Base-by-base conservation (phyloP, 2,113 vertebrate species). In the Ancistrus triradiatus region DNA sequence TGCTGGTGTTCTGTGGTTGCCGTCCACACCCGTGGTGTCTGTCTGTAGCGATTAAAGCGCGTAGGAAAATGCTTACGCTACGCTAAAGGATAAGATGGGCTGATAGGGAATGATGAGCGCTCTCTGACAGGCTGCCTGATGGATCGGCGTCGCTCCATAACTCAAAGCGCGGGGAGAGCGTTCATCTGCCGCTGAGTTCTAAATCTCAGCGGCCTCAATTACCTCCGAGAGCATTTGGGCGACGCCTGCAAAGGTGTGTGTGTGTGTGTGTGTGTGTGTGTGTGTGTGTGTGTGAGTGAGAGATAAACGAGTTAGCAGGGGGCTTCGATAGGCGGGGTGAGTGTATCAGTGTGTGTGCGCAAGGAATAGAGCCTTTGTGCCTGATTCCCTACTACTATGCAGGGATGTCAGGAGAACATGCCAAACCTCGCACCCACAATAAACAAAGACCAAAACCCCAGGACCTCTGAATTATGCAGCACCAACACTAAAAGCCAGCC, bases 141-240 rank as follows among this genome's bases (percentile, higher is more conserved):
- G 35, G 21, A 43, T 37, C 27, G 56, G 38, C 14, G 55, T 61
- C 57, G 60, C 49, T 56, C 42, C 56, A 57, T 62, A 40, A 40
- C 43, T 59, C 65, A 44, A 43, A 43, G 25, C 1, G 10, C 56
- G 47, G 69, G 61, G 49, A 53, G 47, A 3, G 42, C 40, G 64
- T 71, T 66, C 48, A 60, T 71, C 69, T 66, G 9, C 2, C 42
- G 11, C 22, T 59, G 19, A 57, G 63, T 50, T 61, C 40, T 51
- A 62, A 42, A 55, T 64, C 63, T 27, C 59, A 42, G 19, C 47
- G n/a, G 57, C 50, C 63, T 72, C 69, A 50, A 44, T 66, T 66
- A 66, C 53, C 51, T 14, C 28, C 9, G 42, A 35, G 48, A 53
- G 61, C 43, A 42, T 48, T 60, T 24, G 40, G 40, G 18, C 47